Evolutionary conservation across 1,140 invertebrate species (phyloP).

Genomic region (Fopius arisanus): DNA sequence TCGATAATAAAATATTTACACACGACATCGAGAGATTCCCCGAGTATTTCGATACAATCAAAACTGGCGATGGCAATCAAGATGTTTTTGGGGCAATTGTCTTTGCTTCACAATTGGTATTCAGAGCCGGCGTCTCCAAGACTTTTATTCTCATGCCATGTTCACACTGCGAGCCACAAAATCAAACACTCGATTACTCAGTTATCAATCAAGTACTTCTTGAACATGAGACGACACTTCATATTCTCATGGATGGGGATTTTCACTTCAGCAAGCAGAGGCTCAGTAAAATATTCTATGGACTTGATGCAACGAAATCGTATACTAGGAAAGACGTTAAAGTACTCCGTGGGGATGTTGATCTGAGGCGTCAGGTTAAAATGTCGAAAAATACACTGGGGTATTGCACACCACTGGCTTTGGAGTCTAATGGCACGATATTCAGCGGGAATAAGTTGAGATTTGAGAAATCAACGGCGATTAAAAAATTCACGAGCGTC

Average conservation of each 20-base stretch:
- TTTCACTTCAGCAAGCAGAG: slow-evolving; percentile 76
- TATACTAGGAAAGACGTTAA: slow-evolving; percentile 82
- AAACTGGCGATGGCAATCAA: slow-evolving; percentile 70
- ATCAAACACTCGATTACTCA: slow-evolving; percentile 78
- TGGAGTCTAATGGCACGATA: slow-evolving; percentile 84
- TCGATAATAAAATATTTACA: slow-evolving; percentile 75
- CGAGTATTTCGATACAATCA: slow-evolving; percentile 71
- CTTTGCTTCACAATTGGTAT: slow-evolving; percentile 77
- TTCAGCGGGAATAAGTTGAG: slow-evolving; percentile 72
- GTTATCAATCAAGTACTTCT: slow-evolving; percentile 79
- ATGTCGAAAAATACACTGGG: slow-evolving; percentile 78
- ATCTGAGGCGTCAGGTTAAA: slow-evolving; percentile 75
- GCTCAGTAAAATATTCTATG: slow-evolving; percentile 77
- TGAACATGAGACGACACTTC: slow-evolving; percentile 81
- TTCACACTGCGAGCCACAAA: slow-evolving; percentile 72
- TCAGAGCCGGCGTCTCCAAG: slow-evolving; percentile 85
- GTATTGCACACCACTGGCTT: slow-evolving; percentile 80
- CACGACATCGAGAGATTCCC: slow-evolving; percentile 63
- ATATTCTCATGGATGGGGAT: slow-evolving; percentile 83
- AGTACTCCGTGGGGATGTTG: slow-evolving; percentile 70
- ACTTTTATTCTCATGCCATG: slow-evolving; percentile 85
- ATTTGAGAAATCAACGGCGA: slow-evolving; percentile 65
- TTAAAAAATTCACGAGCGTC: slow-evolving; percentile 74
- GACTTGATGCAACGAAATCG: slow-evolving; percentile 75
- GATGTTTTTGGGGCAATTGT: slow-evolving; percentile 81